These are phyloP conservation scores for Syngnathoides biaculeatus DNA, from an alignment of 2,113 vertebrate genomes.

Conservation along the genomic window DNA sequence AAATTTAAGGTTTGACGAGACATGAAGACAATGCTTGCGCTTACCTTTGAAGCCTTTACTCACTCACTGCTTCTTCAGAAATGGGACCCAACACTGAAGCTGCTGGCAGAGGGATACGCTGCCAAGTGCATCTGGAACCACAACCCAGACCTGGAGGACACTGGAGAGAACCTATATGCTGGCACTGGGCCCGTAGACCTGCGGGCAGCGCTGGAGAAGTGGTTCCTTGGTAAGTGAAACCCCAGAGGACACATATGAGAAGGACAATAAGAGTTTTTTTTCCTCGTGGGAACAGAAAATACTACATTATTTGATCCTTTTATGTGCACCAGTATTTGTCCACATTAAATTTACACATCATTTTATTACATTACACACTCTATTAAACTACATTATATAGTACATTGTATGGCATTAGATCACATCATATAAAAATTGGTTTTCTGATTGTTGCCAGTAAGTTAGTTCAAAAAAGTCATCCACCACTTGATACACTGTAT, in stretches of 20 bases:
- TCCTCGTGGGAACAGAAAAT: neutral
- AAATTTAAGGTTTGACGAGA: neutral
- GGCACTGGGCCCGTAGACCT: constrained; percentile 35
- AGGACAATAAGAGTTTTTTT: neutral
- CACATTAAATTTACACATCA: too few relatives aligned
- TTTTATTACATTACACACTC: neutral
- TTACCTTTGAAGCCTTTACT: neutral
- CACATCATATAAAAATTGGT: too few relatives aligned
- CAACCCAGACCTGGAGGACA: constrained; percentile 54
- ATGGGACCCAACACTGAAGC: constrained; percentile 57
- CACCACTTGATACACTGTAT: too few relatives aligned
- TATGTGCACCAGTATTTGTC: too few relatives aligned
- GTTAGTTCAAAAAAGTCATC: too few relatives aligned
- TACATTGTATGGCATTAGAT: too few relatives aligned
- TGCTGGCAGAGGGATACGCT: constrained; percentile 58
- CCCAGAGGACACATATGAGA: neutral
- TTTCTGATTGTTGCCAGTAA: too few relatives aligned
- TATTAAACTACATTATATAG: neutral
- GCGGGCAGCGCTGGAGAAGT: constrained; percentile 46
- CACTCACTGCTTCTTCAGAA: constrained; percentile 40
- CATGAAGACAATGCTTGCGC: neutral
- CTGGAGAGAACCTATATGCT: constrained; percentile 68
- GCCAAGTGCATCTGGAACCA: constrained; percentile 68
- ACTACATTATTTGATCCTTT: neutral
- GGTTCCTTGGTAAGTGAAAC: constrained; percentile 63